A percentile compares a stretch with the other conserved stretches of the same genome.
These are phyloP conservation scores for Rosalia funebris DNA, from an alignment of 2,888 invertebrate genomes.

Conservation along the genomic window DNA sequence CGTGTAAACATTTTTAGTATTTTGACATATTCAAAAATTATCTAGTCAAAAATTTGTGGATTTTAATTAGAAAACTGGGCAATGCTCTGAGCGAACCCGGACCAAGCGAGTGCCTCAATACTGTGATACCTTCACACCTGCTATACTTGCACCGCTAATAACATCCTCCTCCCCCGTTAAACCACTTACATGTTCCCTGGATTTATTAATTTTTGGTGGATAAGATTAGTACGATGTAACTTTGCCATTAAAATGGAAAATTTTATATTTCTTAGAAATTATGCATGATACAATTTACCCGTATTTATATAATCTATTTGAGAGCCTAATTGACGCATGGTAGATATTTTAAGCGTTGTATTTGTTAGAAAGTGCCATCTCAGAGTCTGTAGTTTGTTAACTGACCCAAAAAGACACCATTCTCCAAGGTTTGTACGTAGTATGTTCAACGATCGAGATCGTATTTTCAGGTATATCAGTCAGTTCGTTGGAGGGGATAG, in stretches of 20 bases:
- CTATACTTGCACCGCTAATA: constrained; percentile 56
- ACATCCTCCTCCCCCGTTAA: constrained; percentile 38
- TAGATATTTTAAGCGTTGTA: constrained; percentile 62
- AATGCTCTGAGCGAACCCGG: constrained; percentile 57
- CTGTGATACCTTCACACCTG: constrained; percentile 63
- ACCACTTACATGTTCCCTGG: constrained; percentile 36
- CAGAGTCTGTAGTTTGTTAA: constrained; percentile 63
- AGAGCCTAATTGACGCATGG: constrained; percentile 63
- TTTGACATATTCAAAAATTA: constrained; percentile 35
- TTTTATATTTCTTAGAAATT: constrained; percentile 34
- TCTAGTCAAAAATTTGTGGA: constrained; percentile 59
- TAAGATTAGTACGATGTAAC: constrained; percentile 44
- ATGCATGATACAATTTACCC: constrained; percentile 41
- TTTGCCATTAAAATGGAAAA: constrained; percentile 38
- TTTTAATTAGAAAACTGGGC: constrained; percentile 45
- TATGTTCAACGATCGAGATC: constrained; percentile 14
- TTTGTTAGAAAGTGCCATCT: constrained; percentile 63
- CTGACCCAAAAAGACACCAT: constrained; percentile 63
- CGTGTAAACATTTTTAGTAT: constrained; percentile 29
- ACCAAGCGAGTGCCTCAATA: constrained; percentile 64
- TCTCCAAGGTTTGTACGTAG: constrained; percentile 39
- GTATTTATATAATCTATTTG: constrained; percentile 42
- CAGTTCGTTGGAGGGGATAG: constrained; percentile 1
- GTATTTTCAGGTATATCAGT: constrained; percentile 2
- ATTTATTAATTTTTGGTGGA: constrained; percentile 46